Evolutionary conservation across 1,140 invertebrate species (phyloP).

Genomic region (Idris sp.): DNA sequence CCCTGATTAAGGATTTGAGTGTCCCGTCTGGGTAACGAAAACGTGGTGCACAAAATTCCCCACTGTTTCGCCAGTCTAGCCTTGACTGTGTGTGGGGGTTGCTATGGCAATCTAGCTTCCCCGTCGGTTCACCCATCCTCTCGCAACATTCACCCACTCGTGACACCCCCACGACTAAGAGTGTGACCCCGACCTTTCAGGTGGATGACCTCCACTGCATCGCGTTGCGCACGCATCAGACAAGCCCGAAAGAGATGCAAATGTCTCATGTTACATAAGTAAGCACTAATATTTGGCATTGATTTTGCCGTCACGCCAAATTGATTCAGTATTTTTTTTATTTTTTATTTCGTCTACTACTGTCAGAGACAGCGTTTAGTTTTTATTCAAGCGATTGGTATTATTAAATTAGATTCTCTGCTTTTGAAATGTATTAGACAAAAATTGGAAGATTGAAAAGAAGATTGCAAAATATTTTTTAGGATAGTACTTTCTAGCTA

Average conservation of each 20-base stretch:
- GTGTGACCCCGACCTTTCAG: slow-evolving; percentile 78
- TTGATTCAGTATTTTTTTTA: slow-evolving; percentile 15
- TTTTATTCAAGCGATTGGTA: too few species aligned
- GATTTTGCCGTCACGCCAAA: slow-evolving; percentile 42
- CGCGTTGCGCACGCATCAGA: slow-evolving; percentile 69
- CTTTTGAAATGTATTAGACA: too few species aligned
- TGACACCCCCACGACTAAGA: slow-evolving; percentile 67
- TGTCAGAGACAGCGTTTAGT: too few species aligned
- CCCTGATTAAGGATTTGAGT: too few species aligned
- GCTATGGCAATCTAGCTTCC: slow-evolving; percentile 72
- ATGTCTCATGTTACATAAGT: slow-evolving; percentile 50
- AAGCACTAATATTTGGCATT: slow-evolving; percentile 46
- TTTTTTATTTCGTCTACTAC: too few species aligned
- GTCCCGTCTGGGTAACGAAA: slow-evolving; percentile 23
- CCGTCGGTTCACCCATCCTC: slow-evolving; percentile 34
- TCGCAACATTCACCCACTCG: slow-evolving; percentile 42
- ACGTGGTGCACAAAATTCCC: slow-evolving; percentile 8
- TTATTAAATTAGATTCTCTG: too few species aligned
- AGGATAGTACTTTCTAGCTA: slow-evolving; percentile 35
- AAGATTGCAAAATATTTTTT: too few species aligned
- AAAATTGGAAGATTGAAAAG: too few species aligned
- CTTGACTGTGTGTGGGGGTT: slow-evolving; percentile 77
- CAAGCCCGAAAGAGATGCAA: slow-evolving; percentile 50
- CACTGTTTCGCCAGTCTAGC: slow-evolving; percentile 72
- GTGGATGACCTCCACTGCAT: slow-evolving; percentile 79